phyloP scores from a whole-genome alignment of 2,888 invertebrate genomes.

The Dendrolimus houi region DNA sequence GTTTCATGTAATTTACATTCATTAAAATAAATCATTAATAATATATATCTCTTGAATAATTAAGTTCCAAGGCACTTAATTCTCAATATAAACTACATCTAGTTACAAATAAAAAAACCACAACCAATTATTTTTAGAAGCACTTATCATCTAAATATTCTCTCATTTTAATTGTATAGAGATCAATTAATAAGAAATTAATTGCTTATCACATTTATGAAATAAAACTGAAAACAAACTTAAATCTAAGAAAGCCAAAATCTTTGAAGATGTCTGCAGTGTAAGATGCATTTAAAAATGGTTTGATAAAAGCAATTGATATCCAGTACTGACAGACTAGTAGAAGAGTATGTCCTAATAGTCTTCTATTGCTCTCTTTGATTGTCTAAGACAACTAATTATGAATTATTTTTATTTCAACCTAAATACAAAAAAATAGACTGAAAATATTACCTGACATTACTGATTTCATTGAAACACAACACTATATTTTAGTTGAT shows the following conservation, averaged over 20 bases:
- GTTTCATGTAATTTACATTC: conserved; percentile 46
- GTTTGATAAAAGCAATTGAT: neutral
- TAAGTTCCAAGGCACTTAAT: conserved; percentile 10
- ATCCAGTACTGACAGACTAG: neutral
- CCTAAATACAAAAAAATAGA: conserved; percentile 2
- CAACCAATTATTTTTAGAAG: conserved; percentile 19
- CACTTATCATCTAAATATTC: neutral
- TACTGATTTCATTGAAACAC: neutral
- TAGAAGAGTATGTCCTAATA: neutral
- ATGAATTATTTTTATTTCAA: neutral
- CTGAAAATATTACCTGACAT: neutral
- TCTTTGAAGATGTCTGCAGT: too few relatives aligned
- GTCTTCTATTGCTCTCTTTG: too few relatives aligned
- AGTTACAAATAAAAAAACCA: conserved; percentile 18
- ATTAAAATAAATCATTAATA: conserved; percentile 18
- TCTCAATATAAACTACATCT: conserved; percentile 15
- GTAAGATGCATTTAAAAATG: neutral
- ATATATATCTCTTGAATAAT: conserved; percentile 8
- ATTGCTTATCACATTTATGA: too few relatives aligned
- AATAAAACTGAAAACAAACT: neutral
- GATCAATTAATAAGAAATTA: neutral
- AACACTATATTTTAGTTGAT: conserved; percentile 42
- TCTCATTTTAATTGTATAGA: neutral
- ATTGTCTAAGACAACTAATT: too few relatives aligned
- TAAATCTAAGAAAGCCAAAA: neutral